Evolutionary conservation across 2,797 vertebrate species (phyloP), one percentile per base, ranked within the genome.

Genomic region (Acanthurus lineatus): DNA sequence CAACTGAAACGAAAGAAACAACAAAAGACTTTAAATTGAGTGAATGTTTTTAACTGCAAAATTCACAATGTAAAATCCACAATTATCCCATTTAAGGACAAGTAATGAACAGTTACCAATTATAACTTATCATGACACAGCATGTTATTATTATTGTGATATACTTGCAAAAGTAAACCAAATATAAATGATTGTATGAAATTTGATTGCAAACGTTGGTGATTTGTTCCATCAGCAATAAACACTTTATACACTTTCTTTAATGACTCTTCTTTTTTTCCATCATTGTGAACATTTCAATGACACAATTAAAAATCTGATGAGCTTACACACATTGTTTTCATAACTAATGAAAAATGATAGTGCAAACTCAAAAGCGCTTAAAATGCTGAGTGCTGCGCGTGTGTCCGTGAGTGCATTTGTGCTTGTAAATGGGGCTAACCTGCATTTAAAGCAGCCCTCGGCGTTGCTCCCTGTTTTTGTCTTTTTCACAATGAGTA

Each of bases 401-500:
- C 73, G 63, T 25, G 0, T 25, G 69, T 59, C 79, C 60, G 87
- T 9, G 77, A 64, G 74, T 77, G 82, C 78, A 49, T 89, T 84
- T 74, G 76, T 69, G 81, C 69, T 58, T 57, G 76, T 86, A 83
- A 87, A 89, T 84, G 86, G 82, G 78, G 82, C 84, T 80, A 88
- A 88, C 88, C 85, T 89, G 83, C 87, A 89, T 93, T 93, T 91
- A 84, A 91, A 92, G 54, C 90, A 88, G 90, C 86, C 91, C 89
- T 78, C 77, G 28, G 77, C 62, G 44, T 73, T 87, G 83, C 88
- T 84, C 86, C 82, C 83, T 91, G 84, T 93, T 92, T 92, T 91
- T 91, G 90, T 92, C 86, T 92, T 84, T 88, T 82, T 88, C 86
- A 90, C 88, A 93, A 93, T 93, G 91, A 93, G 93, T 94, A 93